A percentile compares a stretch with the other conserved stretches of the same genome.
These are phyloP conservation scores for Zoanthus sansibaricus DNA, from an alignment of 92 coral and sea anemone species.

Conservation along the genomic window DNA sequence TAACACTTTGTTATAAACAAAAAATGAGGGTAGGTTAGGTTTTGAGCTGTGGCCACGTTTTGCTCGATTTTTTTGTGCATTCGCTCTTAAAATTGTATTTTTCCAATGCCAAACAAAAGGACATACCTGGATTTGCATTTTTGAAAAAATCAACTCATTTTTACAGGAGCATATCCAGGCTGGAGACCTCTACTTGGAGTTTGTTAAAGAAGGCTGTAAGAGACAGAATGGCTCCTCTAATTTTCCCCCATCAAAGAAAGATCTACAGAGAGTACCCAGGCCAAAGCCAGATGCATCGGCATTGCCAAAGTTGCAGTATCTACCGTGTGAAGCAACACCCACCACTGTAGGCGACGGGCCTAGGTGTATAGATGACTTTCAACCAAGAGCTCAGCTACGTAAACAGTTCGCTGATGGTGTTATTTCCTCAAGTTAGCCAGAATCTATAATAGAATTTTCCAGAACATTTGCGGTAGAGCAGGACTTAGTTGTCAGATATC, in stretches of 20 bases:
- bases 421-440: not conserved
- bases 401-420: not conserved
- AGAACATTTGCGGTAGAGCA: not conserved
- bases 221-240: not conserved
- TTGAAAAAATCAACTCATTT: constrained; percentile 9
- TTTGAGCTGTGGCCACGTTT: too few species aligned
- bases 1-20: too few species aligned
- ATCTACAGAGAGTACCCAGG: constrained; percentile 14
- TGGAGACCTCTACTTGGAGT: constrained; percentile 30
- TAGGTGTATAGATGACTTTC: not conserved
- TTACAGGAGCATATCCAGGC: constrained; percentile 1
- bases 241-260: not conserved
- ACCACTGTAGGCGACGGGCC: not conserved
- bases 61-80: too few species aligned
- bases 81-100: constrained; percentile 5
- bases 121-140: not conserved
- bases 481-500: constrained; percentile 1
- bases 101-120: not conserved
- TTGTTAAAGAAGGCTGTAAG: constrained; percentile 3
- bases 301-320: not conserved
- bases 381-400: not conserved
- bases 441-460: not conserved
- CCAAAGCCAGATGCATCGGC: constrained; percentile 11
- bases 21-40: too few species aligned
- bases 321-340: not conserved